Conservation (phyloP, 2,888 invertebrate genomes). For the Pachydiplax longipennis region DNA sequence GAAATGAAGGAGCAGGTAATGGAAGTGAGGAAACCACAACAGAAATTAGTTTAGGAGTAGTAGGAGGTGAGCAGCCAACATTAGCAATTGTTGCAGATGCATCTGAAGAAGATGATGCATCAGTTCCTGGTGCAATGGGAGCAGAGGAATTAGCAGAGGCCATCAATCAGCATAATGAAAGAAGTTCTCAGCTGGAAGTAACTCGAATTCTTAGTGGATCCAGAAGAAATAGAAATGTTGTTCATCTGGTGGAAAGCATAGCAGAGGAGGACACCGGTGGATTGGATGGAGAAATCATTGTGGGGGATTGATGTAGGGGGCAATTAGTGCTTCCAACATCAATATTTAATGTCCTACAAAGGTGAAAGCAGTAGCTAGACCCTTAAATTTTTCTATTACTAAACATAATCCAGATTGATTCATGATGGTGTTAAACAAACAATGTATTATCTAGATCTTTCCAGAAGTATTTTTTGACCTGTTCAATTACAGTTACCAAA, state of each 20-base stretch:
- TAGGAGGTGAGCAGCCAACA: slow-evolving; percentile 28
- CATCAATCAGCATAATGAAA: neutral
- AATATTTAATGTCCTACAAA: neutral
- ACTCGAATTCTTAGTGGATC: slow-evolving; percentile 12
- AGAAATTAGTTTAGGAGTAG: slow-evolving; percentile 21
- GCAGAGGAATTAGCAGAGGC: slow-evolving; percentile 17
- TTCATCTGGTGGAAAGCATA: neutral
- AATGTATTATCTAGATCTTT: too few species aligned
- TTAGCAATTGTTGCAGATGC: slow-evolving; percentile 27
- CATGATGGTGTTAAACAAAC: too few species aligned
- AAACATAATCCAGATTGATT: too few species aligned
- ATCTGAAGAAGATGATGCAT: slow-evolving; percentile 8
- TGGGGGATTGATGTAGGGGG: neutral
- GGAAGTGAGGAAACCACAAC: slow-evolving; percentile 10
- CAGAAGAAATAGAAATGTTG: slow-evolving; percentile 29
- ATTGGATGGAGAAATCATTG: slow-evolving; percentile 1
- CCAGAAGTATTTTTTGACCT: too few species aligned
- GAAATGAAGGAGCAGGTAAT: neutral
- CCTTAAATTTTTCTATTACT: neutral
- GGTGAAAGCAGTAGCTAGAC: neutral
- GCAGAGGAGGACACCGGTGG: neutral
- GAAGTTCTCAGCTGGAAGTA: neutral
- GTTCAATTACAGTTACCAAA: neutral
- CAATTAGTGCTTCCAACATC: neutral
- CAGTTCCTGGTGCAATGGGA: slow-evolving; percentile 9